Conservation (phyloP, 1,140 invertebrate genomes). For the Maconellicoccus hirsutus region DNA sequence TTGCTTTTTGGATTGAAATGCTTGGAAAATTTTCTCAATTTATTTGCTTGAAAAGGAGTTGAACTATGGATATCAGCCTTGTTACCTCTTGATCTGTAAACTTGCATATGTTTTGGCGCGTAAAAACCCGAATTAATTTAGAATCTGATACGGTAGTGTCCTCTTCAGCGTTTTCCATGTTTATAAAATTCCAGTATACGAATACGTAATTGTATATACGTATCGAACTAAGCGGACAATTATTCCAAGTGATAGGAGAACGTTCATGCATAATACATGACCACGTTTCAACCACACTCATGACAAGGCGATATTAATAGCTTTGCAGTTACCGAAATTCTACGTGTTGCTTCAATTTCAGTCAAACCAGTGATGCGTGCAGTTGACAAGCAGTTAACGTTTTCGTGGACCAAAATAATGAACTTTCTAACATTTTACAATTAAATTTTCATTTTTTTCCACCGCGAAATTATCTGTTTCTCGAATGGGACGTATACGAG, state of each 20-base stretch:
- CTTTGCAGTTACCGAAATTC: constrained; percentile 17
- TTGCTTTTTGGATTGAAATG: too few species aligned
- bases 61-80: too few species aligned
- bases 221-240: constrained; percentile 8
- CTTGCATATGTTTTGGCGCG: too few species aligned
- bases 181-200: too few species aligned
- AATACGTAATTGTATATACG: neutral
- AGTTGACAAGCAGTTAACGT: neutral
- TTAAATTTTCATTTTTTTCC: neutral
- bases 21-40: too few species aligned
- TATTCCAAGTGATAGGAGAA: constrained; percentile 4
- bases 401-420: neutral
- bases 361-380: constrained; percentile 10
- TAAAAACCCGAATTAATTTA: too few species aligned
- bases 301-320: constrained; percentile 16
- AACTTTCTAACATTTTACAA: neutral
- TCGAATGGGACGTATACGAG: too few species aligned
- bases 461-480: too few species aligned
- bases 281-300: constrained; percentile 18
- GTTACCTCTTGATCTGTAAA: too few species aligned
- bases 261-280: constrained; percentile 15
- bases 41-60: too few species aligned
- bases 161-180: too few species aligned
- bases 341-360: constrained; percentile 13
- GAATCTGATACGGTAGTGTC: too few species aligned